Conservation (phyloP, 1,140 invertebrate species). For the Drosophila gunungcola region DNA sequence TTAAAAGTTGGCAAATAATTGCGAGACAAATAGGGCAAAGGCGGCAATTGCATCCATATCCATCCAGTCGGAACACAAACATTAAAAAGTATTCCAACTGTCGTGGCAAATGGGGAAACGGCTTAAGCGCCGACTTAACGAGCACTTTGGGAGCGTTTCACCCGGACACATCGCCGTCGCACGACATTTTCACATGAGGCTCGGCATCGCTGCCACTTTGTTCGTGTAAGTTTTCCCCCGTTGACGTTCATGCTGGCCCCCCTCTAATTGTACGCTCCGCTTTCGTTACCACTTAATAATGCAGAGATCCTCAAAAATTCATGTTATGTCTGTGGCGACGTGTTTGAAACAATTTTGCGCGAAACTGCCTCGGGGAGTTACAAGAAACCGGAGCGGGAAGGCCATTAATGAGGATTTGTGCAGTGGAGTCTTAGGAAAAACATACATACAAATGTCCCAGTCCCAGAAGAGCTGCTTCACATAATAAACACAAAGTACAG, state of each 20-base stretch:
- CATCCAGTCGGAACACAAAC: slow-evolving; percentile 18
- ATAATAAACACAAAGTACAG: slow-evolving; percentile 12
- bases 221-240: slow-evolving; percentile 68
- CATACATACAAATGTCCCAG: slow-evolving; percentile 5
- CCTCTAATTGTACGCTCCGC: slow-evolving; percentile 66
- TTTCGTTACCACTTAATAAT: slow-evolving; percentile 74
- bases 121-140: slow-evolving; percentile 54
- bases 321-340: slow-evolving; percentile 59
- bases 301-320: slow-evolving; percentile 69
- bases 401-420: slow-evolving; percentile 17
- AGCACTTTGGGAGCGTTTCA: slow-evolving; percentile 62
- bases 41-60: slow-evolving; percentile 32
- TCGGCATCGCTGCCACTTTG: slow-evolving; percentile 63
- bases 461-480: not conserved
- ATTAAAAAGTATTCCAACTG: slow-evolving; percentile 68
- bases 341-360: slow-evolving; percentile 73
- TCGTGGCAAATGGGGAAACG: slow-evolving; percentile 43
- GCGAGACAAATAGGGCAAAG: slow-evolving; percentile 14
- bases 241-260: slow-evolving; percentile 28
- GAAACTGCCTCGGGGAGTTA: slow-evolving; percentile 18
- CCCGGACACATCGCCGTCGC: slow-evolving; percentile 6
- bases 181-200: slow-evolving; percentile 8
- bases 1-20: slow-evolving; percentile 66
- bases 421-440: slow-evolving; percentile 17
- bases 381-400: slow-evolving; percentile 9